Conservation (phyloP, 2,113 vertebrate species). For the Erpornis zantholeuca region DNA sequence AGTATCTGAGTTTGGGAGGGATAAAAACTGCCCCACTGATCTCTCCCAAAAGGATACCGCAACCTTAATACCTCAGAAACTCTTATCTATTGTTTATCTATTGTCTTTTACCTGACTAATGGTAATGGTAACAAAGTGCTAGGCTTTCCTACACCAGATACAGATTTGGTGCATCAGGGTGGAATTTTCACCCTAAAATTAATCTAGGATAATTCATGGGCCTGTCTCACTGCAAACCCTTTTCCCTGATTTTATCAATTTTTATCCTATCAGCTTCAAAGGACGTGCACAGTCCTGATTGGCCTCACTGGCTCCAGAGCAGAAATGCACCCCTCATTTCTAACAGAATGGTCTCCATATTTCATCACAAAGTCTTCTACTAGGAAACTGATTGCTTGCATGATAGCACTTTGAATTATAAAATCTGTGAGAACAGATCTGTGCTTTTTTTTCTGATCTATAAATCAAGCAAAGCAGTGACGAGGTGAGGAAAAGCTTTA, state of each 20-base stretch:
- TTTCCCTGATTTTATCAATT: neutral
- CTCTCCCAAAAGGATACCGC: neutral
- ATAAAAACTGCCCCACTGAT: neutral
- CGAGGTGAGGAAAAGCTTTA: neutral
- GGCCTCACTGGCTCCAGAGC: neutral
- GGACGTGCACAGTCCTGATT: neutral
- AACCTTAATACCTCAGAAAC: neutral
- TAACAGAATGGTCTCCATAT: neutral
- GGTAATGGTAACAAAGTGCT: neutral
- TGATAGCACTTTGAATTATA: neutral
- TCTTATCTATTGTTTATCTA: neutral
- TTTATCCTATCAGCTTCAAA: neutral
- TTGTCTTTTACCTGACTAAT: neutral
- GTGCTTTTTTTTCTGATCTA: neutral
- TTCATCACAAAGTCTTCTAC: neutral
- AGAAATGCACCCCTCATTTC: neutral
- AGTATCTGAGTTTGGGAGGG: neutral
- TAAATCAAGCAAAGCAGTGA: slow-evolving; percentile 11
- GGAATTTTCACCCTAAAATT: neutral
- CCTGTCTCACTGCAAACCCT: neutral
- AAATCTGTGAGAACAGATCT: neutral
- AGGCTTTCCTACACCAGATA: neutral
- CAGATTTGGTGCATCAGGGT: neutral
- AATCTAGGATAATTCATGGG: neutral
- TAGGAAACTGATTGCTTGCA: neutral